Conservation (phyloP, 2,113 vertebrate species). For the Notarius lentiginosus region DNA sequence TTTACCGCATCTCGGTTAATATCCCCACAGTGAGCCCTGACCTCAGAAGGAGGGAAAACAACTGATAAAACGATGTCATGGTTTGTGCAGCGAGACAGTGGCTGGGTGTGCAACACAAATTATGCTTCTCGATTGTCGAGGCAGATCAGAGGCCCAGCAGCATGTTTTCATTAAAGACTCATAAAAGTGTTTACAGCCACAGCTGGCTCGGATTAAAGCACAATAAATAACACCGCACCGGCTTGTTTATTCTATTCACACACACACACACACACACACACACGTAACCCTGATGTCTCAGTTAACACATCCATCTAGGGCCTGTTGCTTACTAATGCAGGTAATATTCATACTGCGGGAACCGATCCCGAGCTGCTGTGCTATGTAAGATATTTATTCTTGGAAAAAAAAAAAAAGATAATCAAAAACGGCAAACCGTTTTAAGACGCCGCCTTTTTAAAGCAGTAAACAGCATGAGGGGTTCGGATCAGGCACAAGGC, state of each 20-base stretch:
- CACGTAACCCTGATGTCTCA: constrained; percentile 32
- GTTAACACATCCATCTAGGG: constrained; percentile 45
- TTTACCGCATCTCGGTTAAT: constrained; percentile 26
- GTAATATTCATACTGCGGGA: constrained; percentile 31
- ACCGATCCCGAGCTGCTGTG: constrained; percentile 42
- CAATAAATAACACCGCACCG: constrained; percentile 85
- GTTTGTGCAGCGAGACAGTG: constrained; percentile 56
- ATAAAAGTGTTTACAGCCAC: constrained; percentile 91
- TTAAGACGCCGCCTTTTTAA: too few relatives aligned
- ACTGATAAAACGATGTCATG: constrained; percentile 40
- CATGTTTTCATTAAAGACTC: constrained; percentile 85
- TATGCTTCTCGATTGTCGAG: constrained; percentile 63
- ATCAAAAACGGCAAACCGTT: too few relatives aligned
- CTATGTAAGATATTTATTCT: constrained; percentile 34
- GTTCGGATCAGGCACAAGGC: constrained; percentile 40
- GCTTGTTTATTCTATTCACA: constrained; percentile 76
- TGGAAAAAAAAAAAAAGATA: too few relatives aligned
- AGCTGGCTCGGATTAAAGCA: constrained; percentile 85
- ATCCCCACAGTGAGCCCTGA: constrained; percentile 19
- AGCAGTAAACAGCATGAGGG: constrained; percentile 23
- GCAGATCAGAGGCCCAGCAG: constrained; percentile 77
- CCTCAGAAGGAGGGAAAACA: constrained; percentile 34
- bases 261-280: constrained; percentile 6
- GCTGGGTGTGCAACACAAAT: constrained; percentile 56
- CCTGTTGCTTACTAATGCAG: constrained; percentile 27